phyloP scores from a whole-genome alignment of 2,797 vertebrate genomes.

The Catamblyrhynchus diadema region DNA sequence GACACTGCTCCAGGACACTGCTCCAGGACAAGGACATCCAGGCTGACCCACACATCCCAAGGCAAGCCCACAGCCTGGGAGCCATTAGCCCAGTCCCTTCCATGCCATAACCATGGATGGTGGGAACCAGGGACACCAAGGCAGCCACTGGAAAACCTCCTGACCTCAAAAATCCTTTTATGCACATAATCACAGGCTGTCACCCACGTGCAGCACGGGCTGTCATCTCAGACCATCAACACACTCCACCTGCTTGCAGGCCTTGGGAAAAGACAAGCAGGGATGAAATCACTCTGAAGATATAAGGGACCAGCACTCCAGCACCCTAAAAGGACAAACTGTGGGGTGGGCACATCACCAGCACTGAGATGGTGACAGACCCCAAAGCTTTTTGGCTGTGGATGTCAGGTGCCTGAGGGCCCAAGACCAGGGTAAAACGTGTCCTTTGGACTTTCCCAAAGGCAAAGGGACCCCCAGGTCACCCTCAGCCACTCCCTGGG shows the following conservation, averaged over 20 bases:
- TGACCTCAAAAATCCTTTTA: constrained; percentile 73
- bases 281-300: not conserved
- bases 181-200: constrained; percentile 70
- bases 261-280: not conserved
- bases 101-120: not conserved
- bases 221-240: constrained; percentile 34
- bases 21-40: not conserved
- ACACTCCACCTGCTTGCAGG: not conserved
- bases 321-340: not conserved
- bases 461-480: not conserved
- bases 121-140: not conserved
- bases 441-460: not conserved
- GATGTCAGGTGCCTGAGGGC: rapidly evolving
- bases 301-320: rapidly evolving
- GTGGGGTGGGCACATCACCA: not conserved
- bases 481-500: not conserved
- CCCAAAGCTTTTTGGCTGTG: not conserved
- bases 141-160: constrained; percentile 17
- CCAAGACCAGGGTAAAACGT: rapidly evolving
- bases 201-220: constrained; percentile 16
- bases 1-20: not conserved
- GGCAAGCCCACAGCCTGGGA: not conserved
- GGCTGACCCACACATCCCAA: not conserved
- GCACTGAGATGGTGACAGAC: not conserved
- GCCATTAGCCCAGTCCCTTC: not conserved